These are phyloP conservation scores for Cliona cf. orientalis DNA, from an alignment of 37 sponge, comb jelly and placozoan species.

Conservation along the genomic window DNA sequence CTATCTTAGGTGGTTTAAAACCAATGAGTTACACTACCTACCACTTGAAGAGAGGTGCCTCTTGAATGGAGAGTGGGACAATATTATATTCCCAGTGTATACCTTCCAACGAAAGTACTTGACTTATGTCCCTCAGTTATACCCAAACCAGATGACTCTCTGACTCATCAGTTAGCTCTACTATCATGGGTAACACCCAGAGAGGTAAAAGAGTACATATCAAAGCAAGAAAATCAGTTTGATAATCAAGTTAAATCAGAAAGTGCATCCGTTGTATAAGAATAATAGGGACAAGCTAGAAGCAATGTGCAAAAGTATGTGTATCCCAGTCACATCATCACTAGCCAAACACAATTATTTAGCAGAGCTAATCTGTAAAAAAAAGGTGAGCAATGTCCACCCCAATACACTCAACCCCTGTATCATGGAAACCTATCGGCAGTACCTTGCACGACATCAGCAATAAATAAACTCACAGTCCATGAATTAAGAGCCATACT, in stretches of 20 bases:
- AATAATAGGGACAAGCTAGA: neutral
- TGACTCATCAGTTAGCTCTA: neutral
- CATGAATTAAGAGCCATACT: neutral
- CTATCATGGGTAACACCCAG: neutral
- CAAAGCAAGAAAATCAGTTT: neutral
- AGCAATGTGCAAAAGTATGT: neutral
- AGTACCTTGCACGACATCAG: neutral
- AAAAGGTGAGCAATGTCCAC: neutral
- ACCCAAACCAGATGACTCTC: neutral
- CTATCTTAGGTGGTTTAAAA: constrained; percentile 11
- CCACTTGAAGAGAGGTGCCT: neutral
- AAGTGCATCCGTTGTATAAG: constrained; percentile 2
- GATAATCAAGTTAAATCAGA: neutral
- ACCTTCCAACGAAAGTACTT: neutral
- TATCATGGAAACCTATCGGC: neutral
- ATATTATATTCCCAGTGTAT: constrained; percentile 2
- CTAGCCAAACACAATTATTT: neutral
- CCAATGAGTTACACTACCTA: constrained; percentile 15
- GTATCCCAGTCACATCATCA: neutral
- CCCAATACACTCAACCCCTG: neutral
- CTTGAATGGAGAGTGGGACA: neutral
- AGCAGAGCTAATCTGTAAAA: neutral
- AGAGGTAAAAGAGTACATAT: neutral
- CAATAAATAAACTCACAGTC: neutral
- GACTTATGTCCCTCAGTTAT: neutral